Evolutionary conservation across 2,888 invertebrate species (phyloP).

Genomic region (Andrena bucephala): DNA sequence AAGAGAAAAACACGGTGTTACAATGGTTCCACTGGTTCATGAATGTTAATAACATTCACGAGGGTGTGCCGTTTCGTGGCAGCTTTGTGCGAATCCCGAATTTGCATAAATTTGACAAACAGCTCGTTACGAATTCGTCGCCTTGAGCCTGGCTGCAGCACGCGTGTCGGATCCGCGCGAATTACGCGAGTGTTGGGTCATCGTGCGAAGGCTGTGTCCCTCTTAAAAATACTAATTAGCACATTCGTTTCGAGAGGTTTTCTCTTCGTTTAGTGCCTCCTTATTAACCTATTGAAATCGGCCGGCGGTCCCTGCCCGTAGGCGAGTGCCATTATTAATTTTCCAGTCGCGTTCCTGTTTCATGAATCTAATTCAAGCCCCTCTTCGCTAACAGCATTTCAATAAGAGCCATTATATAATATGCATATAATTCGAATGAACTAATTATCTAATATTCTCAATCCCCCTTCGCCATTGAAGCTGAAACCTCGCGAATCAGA

Average conservation of each 20-base stretch:
- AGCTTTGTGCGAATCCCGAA: conserved; percentile 65
- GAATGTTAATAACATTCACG: conserved; percentile 77
- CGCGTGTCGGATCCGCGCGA: conserved; percentile 27
- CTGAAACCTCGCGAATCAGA: neutral
- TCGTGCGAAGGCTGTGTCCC: conserved; percentile 70
- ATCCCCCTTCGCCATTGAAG: too few species aligned
- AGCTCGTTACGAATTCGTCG: conserved; percentile 73
- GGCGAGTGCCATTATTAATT: too few species aligned
- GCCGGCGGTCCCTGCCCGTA: too few species aligned
- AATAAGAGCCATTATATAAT: too few species aligned
- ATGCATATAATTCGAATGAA: too few species aligned
- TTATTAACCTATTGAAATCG: too few species aligned
- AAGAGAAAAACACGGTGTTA: neutral
- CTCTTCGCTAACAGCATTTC: too few species aligned
- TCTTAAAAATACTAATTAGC: conserved; percentile 4
- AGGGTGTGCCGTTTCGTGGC: conserved; percentile 60
- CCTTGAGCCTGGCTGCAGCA: conserved; percentile 25
- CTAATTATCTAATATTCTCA: too few species aligned
- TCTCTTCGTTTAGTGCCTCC: neutral
- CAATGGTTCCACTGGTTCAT: conserved; percentile 60
- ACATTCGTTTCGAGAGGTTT: neutral
- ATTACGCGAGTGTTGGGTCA: conserved; percentile 63
- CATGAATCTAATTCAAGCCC: too few species aligned
- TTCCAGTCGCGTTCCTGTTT: too few species aligned
- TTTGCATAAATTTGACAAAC: conserved; percentile 81